These are phyloP conservation scores for Labeo rohita DNA, from an alignment of 2,113 vertebrate genomes.

Conservation along the genomic window DNA sequence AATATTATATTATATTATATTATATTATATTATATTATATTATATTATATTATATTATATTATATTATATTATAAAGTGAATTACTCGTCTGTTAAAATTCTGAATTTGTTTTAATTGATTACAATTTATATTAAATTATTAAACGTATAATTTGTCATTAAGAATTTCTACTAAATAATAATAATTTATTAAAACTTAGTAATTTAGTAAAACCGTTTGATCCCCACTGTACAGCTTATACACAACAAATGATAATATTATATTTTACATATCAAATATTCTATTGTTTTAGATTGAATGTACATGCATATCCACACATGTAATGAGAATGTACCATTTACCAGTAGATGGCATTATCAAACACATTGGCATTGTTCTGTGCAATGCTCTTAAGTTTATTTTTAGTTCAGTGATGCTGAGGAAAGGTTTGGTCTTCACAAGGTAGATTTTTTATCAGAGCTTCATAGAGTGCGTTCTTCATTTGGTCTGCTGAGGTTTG, in stretches of 20 bases:
- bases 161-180: not conserved
- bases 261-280: not conserved
- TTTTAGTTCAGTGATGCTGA: not conserved
- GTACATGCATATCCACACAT: not conserved
- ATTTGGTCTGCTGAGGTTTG: not conserved
- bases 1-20: too few species aligned
- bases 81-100: not conserved
- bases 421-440: not conserved
- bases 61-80: not conserved
- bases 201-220: not conserved
- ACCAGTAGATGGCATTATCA: conserved; percentile 25
- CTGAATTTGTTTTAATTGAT: too few species aligned
- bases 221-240: not conserved
- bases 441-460: not conserved
- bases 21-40: too few species aligned
- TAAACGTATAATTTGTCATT: not conserved
- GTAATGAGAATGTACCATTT: not conserved
- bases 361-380: not conserved
- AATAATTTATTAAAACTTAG: not conserved
- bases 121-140: not conserved
- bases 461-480: not conserved
- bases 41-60: too few species aligned
- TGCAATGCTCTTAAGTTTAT: not conserved
- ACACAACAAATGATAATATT: not conserved
- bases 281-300: not conserved